Percentiles rank a stretch among this genome's conserved stretches.
phyloP scores from a whole-genome alignment of 2,888 invertebrate species.

The Hymenopus coronatus region DNA sequence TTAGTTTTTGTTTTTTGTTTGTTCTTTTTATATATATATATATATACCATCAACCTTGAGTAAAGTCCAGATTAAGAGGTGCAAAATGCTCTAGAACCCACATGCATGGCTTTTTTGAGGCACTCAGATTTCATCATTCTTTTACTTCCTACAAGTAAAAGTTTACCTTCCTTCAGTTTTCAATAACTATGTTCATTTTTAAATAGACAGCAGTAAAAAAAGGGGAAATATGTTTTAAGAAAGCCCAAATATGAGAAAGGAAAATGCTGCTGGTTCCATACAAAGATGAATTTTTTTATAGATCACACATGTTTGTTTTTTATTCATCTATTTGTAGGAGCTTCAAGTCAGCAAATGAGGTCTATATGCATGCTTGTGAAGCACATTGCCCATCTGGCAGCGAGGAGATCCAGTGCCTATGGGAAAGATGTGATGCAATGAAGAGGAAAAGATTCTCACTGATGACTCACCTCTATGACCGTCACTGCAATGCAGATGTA shows the following conservation, averaged over 20 bases:
- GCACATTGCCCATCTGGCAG: constrained; percentile 72
- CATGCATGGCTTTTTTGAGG: too few species aligned
- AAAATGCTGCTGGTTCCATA: not conserved
- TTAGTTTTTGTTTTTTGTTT: too few species aligned
- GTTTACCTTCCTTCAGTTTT: too few species aligned
- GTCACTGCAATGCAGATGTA: constrained; percentile 85
- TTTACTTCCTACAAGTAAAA: too few species aligned
- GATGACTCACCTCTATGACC: constrained; percentile 94
- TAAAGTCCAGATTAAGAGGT: too few species aligned
- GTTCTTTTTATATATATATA: too few species aligned
- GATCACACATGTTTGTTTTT: not conserved
- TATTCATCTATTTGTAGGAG: constrained; percentile 51
- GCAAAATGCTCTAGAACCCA: too few species aligned
- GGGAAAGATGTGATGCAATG: constrained; percentile 88
- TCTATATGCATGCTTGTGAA: constrained; percentile 84
- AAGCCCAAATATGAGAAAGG: not conserved
- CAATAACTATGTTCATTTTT: too few species aligned
- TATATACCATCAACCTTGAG: too few species aligned
- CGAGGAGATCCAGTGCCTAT: constrained; percentile 81
- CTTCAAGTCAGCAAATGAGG: constrained; percentile 71
- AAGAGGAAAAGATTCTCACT: constrained; percentile 89
- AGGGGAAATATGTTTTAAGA: too few species aligned
- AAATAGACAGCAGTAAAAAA: too few species aligned
- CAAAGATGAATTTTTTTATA: not conserved
- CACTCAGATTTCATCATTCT: too few species aligned